Evolutionary conservation across 2,113 vertebrate species (phyloP), one percentile per base, ranked within the genome.

Genomic region (Epinephelus cyanopodus): DNA sequence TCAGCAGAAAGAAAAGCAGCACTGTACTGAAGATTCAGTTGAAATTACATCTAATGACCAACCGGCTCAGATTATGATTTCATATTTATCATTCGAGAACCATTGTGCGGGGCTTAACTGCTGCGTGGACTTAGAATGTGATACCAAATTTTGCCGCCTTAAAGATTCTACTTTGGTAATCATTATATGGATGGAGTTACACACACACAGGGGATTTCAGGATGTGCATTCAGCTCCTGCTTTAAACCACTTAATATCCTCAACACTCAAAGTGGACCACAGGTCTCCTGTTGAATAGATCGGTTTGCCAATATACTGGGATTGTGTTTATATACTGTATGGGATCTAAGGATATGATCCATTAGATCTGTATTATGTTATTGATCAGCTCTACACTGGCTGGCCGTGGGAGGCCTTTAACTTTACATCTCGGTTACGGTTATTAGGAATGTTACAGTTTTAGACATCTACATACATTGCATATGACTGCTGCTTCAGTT

Each of bases 1-100:
- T 66, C 61, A 27, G 57, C 39, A 64, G 45, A 50, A 39, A 62
- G 39, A 75, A 60, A 74, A 74, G 79, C 64, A 45, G 74, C 74
- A 79, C 42, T 69, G 60, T 9, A 37, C 45, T 13, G 61, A 56
- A 54, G 72, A 80, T 70, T 62, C 52, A 11, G 56, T 25, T 58
- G 56, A 82, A 82, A 89, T 84, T 39, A 60, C 86, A 83, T 79
- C 73, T 69, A 86, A 86, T 85, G 81, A 89, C 83, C 77, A 56
- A 60, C 67, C 69, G 53, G 81, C 75, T 78, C 53, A 87, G 70
- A 83, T 89, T 90, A 81, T 80, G 68, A 83, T 83, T 84, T 79
- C 15, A 69, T 66, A 61, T 52, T 68, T 61, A 58, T 81, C 68
- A n/a, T 50, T 60, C 42, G 62, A 17, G 7, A 64, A 2, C 61